These are phyloP conservation scores for Microplitis demolitor DNA, from an alignment of 1,140 invertebrate species.

Conservation along the genomic window DNA sequence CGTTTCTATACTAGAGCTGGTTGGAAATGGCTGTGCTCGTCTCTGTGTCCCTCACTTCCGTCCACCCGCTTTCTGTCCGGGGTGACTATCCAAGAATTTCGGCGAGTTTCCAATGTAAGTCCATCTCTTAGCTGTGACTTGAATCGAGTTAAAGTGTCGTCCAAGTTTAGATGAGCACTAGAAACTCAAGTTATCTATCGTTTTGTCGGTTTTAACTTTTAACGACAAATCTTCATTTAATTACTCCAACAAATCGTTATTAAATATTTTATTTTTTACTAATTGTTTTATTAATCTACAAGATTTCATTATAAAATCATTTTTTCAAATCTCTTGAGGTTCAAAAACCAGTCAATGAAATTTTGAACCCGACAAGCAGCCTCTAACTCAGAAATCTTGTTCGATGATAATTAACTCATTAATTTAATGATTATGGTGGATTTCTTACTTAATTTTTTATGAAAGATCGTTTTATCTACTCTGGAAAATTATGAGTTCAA, in stretches of 20 bases:
- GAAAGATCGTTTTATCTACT: no score
- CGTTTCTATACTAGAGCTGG: not conserved
- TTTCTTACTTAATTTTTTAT: no score
- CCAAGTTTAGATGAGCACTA: not conserved
- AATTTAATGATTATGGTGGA: no score
- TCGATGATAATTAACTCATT: no score
- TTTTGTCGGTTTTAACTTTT: not conserved
- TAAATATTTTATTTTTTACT: not conserved
- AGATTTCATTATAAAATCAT: no score
- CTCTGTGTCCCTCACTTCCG: not conserved
- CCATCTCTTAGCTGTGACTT: not conserved
- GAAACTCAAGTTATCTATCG: not conserved
- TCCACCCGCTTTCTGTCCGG: not conserved
- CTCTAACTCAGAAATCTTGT: no score
- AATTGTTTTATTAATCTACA: no score
- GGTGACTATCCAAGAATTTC: slow-evolving; percentile 18
- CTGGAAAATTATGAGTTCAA: no score
- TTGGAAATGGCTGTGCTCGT: slow-evolving; percentile 23
- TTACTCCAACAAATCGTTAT: not conserved
- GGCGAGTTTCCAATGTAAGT: not conserved
- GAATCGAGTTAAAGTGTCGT: not conserved
- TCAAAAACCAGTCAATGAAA: no score
- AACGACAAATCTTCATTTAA: no score
- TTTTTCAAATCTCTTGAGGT: no score
- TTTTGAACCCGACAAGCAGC: no score